A percentile compares a stretch with the other conserved stretches of the same genome.
Evolutionary conservation across 2,113 vertebrate species (phyloP).

Genomic region (Elephas maximus): DNA sequence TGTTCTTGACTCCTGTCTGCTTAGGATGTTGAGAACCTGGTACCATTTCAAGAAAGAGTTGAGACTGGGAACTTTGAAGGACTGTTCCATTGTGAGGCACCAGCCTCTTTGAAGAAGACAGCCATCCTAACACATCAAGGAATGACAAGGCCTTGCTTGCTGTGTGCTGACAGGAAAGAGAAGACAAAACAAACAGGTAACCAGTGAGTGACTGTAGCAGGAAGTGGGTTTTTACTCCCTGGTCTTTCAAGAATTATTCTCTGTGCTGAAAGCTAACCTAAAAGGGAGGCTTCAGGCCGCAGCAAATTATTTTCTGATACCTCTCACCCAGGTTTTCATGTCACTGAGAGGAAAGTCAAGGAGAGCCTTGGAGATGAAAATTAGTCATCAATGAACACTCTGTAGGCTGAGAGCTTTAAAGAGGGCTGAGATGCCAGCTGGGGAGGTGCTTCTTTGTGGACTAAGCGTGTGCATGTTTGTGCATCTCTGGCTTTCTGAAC

Average conservation of each 20-base stretch:
- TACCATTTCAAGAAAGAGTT: not conserved
- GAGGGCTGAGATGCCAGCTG: not conserved
- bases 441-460: not conserved
- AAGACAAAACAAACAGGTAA: not conserved
- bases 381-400: not conserved
- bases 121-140: not conserved
- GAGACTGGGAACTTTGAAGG: not conserved
- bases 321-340: not conserved
- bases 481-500: not conserved
- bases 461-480: not conserved
- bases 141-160: not conserved
- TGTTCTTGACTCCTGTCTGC: not conserved
- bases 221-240: not conserved
- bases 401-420: not conserved
- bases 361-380: not conserved
- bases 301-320: not conserved
- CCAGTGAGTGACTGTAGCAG: not conserved
- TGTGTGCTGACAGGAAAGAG: not conserved
- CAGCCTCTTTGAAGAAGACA: not conserved
- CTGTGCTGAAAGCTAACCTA: not conserved
- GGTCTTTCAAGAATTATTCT: not conserved
- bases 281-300: not conserved
- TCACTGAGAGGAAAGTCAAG: not conserved
- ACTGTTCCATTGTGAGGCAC: not conserved
- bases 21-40: not conserved